Base-by-base conservation (phyloP, 1,140 invertebrate genomes). In the Camponotus vicinus region DNA sequence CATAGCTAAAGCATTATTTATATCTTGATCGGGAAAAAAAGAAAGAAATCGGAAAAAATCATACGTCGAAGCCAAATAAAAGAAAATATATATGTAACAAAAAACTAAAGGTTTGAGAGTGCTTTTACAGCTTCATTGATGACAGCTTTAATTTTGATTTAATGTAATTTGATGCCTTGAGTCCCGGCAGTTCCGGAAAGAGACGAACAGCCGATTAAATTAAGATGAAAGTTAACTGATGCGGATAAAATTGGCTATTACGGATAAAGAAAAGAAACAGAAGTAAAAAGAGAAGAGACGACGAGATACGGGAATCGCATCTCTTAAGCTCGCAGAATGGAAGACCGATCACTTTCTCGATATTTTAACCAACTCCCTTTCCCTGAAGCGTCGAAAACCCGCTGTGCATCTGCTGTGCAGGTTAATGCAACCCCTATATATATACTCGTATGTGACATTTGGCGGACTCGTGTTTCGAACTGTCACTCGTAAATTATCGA, bases 401-500 rank as follows among this genome's bases (percentile, higher is more conserved):
- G 18, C 42, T 45, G 61, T 32, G n/a, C 34, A 37, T n/a, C 8
- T 57, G 69, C 52, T 34, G 11, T 32, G 42, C 55, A 21, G 55
- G 13, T 80, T 61, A 75, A 83, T 37, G 69, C 59, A 57, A 8
- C 59, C 13, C 21, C n/a, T 0, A 27, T 27, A 27, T 27, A 27
- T 27, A 27, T 27, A 27, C 1, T 0, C 1, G 1, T 27, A 45
- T 11, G 3, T 63, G 13, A 8, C 83, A 61, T 42, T 82, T 21
- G 11, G 37, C 40, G 42, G 18, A 49, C 45, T 55, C 55, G 52
- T 61, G 18, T 61, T 9, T 69, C 13, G 11, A 75, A 63, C 40
- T 45, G 32, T n/a, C 71, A 11, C 42, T 52, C 59, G 84, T 89
- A 89, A 89, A 86, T 89, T 86, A 55, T 21, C 66, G 42, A 49